These are phyloP conservation scores for Vannuccia rotundouncinata DNA, from an alignment of 2,888 invertebrate genomes.

Conservation along the genomic window DNA sequence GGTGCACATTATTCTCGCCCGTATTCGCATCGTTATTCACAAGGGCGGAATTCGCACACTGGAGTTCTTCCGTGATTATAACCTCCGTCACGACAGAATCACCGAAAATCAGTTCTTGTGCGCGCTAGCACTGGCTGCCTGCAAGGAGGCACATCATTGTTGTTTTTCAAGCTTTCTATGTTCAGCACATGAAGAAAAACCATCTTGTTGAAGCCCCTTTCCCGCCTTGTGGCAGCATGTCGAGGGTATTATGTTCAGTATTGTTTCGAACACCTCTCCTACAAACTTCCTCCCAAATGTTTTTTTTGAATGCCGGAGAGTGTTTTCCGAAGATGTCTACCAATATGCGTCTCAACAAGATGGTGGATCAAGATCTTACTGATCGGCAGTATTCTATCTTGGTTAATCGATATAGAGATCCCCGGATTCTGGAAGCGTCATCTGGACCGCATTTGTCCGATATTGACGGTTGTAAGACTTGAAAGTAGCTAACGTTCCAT, in stretches of 20 bases:
- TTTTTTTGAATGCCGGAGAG: slow-evolving; percentile 50
- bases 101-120: slow-evolving; percentile 56
- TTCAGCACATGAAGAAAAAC: slow-evolving; percentile 55
- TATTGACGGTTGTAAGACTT: slow-evolving; percentile 51
- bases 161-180: slow-evolving; percentile 54
- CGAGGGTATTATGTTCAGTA: too few species aligned
- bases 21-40: slow-evolving; percentile 51
- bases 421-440: slow-evolving; percentile 47
- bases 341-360: slow-evolving; percentile 50
- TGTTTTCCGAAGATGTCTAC: slow-evolving; percentile 53
- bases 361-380: slow-evolving; percentile 52
- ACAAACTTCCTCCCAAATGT: too few species aligned
- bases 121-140: slow-evolving; percentile 52
- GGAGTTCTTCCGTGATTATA: slow-evolving; percentile 56
- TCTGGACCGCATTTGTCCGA: slow-evolving; percentile 54
- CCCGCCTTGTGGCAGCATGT: slow-evolving; percentile 51
- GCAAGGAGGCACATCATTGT: slow-evolving; percentile 55
- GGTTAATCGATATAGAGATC: slow-evolving; percentile 48
- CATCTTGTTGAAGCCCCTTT: slow-evolving; percentile 49
- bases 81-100: slow-evolving; percentile 53
- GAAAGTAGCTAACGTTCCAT: background rate
- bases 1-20: slow-evolving; percentile 54
- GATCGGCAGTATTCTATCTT: slow-evolving; percentile 49
- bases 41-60: slow-evolving; percentile 53
- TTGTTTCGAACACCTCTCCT: too few species aligned